A percentile compares a stretch with the other conserved stretches of the same genome.
phyloP scores from a whole-genome alignment of 2,797 vertebrate species.

The Sebastes reedi region DNA sequence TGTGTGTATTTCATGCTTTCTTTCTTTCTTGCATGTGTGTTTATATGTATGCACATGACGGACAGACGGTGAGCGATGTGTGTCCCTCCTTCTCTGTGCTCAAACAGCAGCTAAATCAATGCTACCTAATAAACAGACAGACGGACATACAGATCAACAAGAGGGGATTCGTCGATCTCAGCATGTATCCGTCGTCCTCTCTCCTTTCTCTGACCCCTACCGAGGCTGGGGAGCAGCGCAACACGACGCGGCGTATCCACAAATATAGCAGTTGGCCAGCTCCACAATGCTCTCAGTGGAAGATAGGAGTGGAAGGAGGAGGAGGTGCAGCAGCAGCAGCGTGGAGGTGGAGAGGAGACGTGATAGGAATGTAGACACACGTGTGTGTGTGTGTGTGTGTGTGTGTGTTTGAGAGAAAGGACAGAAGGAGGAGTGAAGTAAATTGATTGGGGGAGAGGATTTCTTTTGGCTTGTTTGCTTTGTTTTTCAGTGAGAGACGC shows the following conservation, averaged over 20 bases:
- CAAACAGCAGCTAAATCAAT: slow-evolving; percentile 44
- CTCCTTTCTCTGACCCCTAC: slow-evolving; percentile 59
- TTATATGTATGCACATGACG: not conserved
- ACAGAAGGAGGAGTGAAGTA: slow-evolving; percentile 38
- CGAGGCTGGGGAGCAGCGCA: slow-evolving; percentile 17
- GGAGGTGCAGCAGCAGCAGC: slow-evolving; percentile 23
- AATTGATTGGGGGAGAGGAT: slow-evolving; percentile 45
- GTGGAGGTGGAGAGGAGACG: slow-evolving; percentile 58
- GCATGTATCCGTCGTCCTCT: slow-evolving; percentile 44
- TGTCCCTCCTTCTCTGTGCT: slow-evolving; percentile 27
- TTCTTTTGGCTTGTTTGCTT: slow-evolving; percentile 38
- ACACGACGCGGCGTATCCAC: slow-evolving; percentile 49
- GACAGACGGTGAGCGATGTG: slow-evolving; percentile 8
- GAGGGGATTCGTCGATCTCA: slow-evolving; percentile 56
- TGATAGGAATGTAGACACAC: slow-evolving; percentile 65
- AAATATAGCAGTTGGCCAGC: slow-evolving; percentile 40
- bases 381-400: not conserved
- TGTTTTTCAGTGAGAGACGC: slow-evolving; percentile 35
- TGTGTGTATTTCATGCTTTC: not conserved
- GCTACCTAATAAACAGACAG: slow-evolving; percentile 32
- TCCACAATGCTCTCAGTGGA: slow-evolving; percentile 41
- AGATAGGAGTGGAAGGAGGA: slow-evolving; percentile 53
- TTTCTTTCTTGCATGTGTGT: not conserved
- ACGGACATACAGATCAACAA: slow-evolving; percentile 25
- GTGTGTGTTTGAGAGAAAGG: slow-evolving; percentile 13